A percentile compares a stretch with the other conserved stretches of the same genome.
These are phyloP conservation scores for Camelus dromedarius DNA, from an alignment of 2,113 vertebrate species.

Conservation along the genomic window DNA sequence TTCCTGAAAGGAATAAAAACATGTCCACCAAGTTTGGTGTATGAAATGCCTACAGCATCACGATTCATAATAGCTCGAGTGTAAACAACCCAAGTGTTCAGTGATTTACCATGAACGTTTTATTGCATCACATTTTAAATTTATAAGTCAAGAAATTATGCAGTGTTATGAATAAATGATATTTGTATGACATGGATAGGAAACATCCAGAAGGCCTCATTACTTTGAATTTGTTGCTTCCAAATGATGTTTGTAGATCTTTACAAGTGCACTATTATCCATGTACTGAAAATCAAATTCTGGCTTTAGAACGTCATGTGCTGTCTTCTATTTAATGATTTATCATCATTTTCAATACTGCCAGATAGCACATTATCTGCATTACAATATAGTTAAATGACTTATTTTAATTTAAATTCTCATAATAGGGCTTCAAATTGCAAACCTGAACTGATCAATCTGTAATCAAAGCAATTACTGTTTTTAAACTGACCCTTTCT, in stretches of 20 bases:
- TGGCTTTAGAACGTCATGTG: neutral
- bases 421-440: no score
- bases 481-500: neutral
- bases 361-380: no score
- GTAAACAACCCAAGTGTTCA: neutral
- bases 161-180: neutral
- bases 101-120: neutral
- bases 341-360: no score
- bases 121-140: constrained; percentile 10
- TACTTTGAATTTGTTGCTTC: constrained; percentile 2
- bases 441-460: no score
- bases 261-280: neutral
- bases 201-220: neutral
- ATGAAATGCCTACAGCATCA: neutral
- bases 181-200: neutral
- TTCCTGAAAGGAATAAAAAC: neutral
- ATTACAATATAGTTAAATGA: no score
- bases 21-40: neutral
- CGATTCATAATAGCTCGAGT: neutral
- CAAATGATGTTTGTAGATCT: neutral
- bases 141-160: neutral
- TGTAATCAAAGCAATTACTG: no score
- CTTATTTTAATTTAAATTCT: no score
- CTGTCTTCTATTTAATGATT: no score
- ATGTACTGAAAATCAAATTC: neutral